Conservation (phyloP, 1,140 invertebrate genomes). For the Drosophila kikkawai region DNA sequence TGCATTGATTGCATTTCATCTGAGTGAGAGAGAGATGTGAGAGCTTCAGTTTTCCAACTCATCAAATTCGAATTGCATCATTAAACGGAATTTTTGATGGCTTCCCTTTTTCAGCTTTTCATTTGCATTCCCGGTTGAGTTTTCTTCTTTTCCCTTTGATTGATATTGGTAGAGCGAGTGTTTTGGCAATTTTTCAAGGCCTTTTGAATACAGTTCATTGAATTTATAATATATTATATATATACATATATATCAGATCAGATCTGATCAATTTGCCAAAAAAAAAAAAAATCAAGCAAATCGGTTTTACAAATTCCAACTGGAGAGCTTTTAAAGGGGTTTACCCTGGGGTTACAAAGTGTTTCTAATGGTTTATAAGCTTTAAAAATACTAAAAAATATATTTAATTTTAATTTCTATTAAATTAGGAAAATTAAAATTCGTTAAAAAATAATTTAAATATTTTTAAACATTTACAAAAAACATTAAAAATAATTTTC, state of each 20-base stretch:
- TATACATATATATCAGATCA: not conserved
- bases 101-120: not conserved
- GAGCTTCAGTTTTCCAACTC: slow-evolving; percentile 75
- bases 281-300: not conserved
- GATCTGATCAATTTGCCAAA: slow-evolving; percentile 11
- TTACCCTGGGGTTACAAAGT: not conserved
- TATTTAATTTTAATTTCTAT: not conserved
- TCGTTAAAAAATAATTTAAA: no score
- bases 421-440: not conserved
- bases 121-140: slow-evolving; percentile 40
- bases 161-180: not conserved
- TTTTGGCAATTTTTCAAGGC: slow-evolving; percentile 19
- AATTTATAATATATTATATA: not conserved
- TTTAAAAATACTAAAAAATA: no score
- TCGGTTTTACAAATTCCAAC: slow-evolving; percentile 13
- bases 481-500: not conserved
- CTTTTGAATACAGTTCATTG: slow-evolving; percentile 21
- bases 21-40: slow-evolving; percentile 11
- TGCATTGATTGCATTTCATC: slow-evolving; percentile 77
- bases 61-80: slow-evolving; percentile 85
- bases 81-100: slow-evolving; percentile 84
- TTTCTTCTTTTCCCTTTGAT: not conserved
- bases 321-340: slow-evolving; percentile 13
- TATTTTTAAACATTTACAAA: no score
- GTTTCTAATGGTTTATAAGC: not conserved